Base-by-base conservation (phyloP, 2,797 vertebrate genomes). In the Galago senegalensis region DNA sequence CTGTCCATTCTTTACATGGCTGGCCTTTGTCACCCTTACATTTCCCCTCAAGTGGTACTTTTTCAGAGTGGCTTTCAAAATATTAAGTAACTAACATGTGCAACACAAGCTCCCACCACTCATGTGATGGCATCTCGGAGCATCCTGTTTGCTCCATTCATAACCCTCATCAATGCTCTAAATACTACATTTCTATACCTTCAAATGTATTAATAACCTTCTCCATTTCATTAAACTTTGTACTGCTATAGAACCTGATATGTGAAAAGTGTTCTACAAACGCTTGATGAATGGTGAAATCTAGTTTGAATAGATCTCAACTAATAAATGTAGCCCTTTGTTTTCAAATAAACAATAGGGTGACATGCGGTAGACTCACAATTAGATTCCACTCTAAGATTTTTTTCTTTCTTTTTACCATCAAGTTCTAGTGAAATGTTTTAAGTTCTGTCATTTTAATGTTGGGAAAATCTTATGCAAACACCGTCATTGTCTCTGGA, bases 401-500 rank as follows among this genome's bases (percentile, higher is more conserved):
- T 69, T 79, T 84, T 16, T 53, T 53, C 13, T 49, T 49, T 49
- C 13, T 14, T 49, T 49, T 72, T 46, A 21, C 63, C 11, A 43
- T 34, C 56, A 92, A 13, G 0, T 75, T 72, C 25, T 37, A 84
- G 11, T 79, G 20, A 86, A 93, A 92, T 87, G 5, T 67, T 80
- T 65, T 75, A 91, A 93, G 12, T 10, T 70, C 73, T 93, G 4
- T 25, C 53, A 89, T 61, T 96, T 53, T 70, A 93, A 56, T 76
- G 20, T n/a, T 63, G n/a, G 67, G 40, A 87, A 93, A 81, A 9
- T 20, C 49, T 70, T 95, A 87, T 87, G 63, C 43, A 93, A 76
- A 72, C 2, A 77, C 18, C n/a, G 73, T 92, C 20, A 31, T 85
- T 67, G 11, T 77, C 61, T 87, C 49, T 61, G 37, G 87, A 94